Evolutionary conservation across 2,113 vertebrate genomes (phyloP), one percentile per base, ranked within the genome.

Genomic region (Leptodactylus fuscus): DNA sequence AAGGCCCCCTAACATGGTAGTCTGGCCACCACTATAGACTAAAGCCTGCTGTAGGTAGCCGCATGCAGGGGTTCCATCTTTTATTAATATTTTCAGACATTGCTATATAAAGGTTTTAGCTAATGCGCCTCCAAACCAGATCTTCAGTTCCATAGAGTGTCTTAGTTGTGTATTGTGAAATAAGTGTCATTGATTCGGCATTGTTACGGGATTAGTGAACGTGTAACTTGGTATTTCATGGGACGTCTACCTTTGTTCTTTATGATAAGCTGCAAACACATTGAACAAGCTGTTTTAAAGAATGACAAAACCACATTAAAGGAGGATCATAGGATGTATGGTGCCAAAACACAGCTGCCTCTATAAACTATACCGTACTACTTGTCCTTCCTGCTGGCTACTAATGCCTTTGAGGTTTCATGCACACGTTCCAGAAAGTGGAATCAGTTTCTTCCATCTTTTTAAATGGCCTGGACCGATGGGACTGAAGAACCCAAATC

Each of bases 231-330:
- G 15, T 27, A 22, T 55, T 77, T 77, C 34, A 53, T 77, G 34
- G 29, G 16, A 10, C 5, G 9, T 77, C 0, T 18, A 12, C 18
- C 29, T 49, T 76, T 76, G 74, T 76, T 76, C 44, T 49, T 24
- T 76, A 49, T 32, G 24, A 76, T 76, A 27, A 49, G 27, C 44
- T 77, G 16, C 75, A 62, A 62, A 29, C 58, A 77, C n/a, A 24
- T 34, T 55, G 29, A 22, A 32, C 24, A 55, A 32, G 46, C 29
- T 77, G 48, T 16, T 71, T 13, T 29, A 29, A 15, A 24, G 15
- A 71, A 41, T 38, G 16, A 71, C 36, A 38, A 41, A 71, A 41
- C 69, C 69, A 71, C 16, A 38, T 10, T 71, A 71, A 69, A 69
- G 29, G 55, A 24, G n/a, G 65, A 69, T 34, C 32, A 69, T 69